Percentiles rank a stretch among this genome's conserved stretches.
These are phyloP conservation scores for Aleiodes sp. DNA, from an alignment of 1,140 invertebrate genomes.

Conservation along the genomic window DNA sequence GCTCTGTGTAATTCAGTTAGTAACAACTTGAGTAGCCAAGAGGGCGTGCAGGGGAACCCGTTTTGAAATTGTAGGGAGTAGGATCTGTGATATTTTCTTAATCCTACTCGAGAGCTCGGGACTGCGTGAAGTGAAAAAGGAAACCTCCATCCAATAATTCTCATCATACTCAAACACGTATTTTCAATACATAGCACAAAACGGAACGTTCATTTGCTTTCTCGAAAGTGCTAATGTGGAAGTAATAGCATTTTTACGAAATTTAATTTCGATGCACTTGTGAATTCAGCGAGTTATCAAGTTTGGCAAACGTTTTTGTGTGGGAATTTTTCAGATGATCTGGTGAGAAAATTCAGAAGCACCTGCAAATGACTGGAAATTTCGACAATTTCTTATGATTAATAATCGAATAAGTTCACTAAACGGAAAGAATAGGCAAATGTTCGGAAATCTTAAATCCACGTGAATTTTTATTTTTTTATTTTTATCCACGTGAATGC, in stretches of 20 bases:
- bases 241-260: constrained; percentile 49
- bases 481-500: too few species aligned
- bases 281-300: constrained; percentile 16
- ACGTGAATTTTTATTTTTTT: too few species aligned
- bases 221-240: constrained; percentile 48
- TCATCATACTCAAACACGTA: constrained; percentile 7
- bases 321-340: constrained; percentile 6
- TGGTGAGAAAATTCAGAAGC: constrained; percentile 16
- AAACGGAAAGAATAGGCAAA: too few species aligned
- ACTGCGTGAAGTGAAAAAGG: background rate
- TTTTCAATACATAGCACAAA: constrained; percentile 20
- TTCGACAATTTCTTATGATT: too few species aligned
- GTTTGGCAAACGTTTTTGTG: background rate
- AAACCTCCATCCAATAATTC: background rate
- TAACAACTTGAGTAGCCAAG: constrained; percentile 57
- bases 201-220: background rate
- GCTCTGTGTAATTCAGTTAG: constrained; percentile 52
- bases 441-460: too few species aligned
- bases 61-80: background rate
- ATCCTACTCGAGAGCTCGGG: constrained; percentile 28
- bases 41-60: constrained; percentile 44
- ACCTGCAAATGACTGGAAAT: too few species aligned
- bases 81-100: background rate
- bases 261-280: constrained; percentile 43
- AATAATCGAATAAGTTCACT: too few species aligned